Conservation (phyloP, 1,140 invertebrate species). For the Rhagoletis pomonella region DNA sequence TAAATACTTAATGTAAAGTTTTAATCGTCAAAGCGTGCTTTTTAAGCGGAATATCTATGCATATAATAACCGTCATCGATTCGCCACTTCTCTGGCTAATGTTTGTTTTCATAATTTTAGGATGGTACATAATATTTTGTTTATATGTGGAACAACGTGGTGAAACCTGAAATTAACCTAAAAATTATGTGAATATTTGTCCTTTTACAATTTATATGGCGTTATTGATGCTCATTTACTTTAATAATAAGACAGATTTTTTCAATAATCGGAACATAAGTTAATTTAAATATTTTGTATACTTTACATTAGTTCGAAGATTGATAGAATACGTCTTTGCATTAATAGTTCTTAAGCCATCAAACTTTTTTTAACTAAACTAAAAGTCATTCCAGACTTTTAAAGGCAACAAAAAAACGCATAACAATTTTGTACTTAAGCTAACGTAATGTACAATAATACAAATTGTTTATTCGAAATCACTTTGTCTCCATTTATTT, state of each 20-base stretch:
- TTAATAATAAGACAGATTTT: too few species aligned
- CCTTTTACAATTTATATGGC: neutral
- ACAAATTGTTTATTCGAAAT: neutral
- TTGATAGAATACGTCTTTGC: too few species aligned
- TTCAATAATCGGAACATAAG: too few species aligned
- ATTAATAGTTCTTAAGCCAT: too few species aligned
- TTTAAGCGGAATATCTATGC: neutral
- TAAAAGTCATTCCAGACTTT: too few species aligned
- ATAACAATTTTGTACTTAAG: neutral
- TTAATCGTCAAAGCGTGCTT: neutral
- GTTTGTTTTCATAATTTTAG: neutral
- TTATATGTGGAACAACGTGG: neutral
- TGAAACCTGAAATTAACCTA: neutral
- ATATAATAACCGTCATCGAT: neutral
- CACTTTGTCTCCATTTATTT: neutral
- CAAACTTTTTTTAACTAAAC: too few species aligned
- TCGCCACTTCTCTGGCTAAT: neutral
- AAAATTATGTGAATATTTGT: neutral
- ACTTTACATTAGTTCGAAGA: too few species aligned
- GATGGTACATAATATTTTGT: neutral
- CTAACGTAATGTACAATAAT: too few species aligned
- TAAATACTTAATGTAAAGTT: conserved; percentile 2
- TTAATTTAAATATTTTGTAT: too few species aligned
- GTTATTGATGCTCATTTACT: too few species aligned
- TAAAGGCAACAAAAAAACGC: too few species aligned